phyloP scores from a whole-genome alignment of 2,113 vertebrate species.

The Chrysochloris asiatica region DNA sequence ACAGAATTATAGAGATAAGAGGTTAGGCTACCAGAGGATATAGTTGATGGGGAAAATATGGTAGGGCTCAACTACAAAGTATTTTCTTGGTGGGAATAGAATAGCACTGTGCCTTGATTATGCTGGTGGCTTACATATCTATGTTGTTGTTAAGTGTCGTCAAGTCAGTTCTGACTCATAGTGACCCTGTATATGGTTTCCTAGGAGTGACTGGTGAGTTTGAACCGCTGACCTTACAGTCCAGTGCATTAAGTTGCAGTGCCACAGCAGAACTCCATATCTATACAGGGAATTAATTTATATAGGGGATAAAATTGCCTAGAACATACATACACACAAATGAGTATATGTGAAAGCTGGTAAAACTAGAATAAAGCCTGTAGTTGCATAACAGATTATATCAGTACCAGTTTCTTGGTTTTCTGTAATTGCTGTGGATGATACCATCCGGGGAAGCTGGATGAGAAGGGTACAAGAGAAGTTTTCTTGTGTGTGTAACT shows the following conservation, averaged over 20 bases:
- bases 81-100: not conserved
- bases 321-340: not conserved
- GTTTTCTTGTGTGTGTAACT: too few relatives aligned
- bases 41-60: not conserved
- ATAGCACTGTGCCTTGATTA: not conserved
- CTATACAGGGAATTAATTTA: not conserved
- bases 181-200: too few relatives aligned
- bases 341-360: not conserved
- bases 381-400: not conserved
- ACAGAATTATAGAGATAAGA: not conserved
- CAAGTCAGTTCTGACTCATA: too few relatives aligned
- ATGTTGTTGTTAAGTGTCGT: too few relatives aligned
- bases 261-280: too few relatives aligned
- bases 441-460: not conserved
- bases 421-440: not conserved
- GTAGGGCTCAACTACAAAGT: not conserved
- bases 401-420: not conserved
- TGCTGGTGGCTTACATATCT: not conserved
- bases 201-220: too few relatives aligned
- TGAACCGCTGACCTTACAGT: too few relatives aligned
- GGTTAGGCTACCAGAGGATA: not conserved
- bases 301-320: not conserved
- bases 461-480: not conserved
- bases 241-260: too few relatives aligned
- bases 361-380: slow-evolving; percentile 22